phyloP scores from a whole-genome alignment of 2,888 invertebrate genomes.

The Abrostola tripartita region DNA sequence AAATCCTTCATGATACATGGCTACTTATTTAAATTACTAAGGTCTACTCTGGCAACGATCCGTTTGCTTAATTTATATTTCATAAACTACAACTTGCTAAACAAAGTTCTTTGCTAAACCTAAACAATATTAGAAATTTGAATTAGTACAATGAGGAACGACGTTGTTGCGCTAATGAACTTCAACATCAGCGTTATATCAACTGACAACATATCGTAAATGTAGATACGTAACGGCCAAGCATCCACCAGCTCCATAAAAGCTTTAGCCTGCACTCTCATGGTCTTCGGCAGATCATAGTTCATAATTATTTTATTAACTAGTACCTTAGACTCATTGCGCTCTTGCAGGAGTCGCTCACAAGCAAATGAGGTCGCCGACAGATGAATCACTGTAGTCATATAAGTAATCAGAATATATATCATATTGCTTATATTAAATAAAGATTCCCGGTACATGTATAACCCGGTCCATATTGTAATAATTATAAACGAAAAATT shows the following conservation, averaged over 20 bases:
- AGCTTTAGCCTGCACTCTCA: conserved; percentile 72
- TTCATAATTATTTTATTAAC: conserved; percentile 75
- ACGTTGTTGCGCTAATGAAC: conserved; percentile 75
- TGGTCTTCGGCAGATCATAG: conserved; percentile 68
- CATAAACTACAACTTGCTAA: not conserved
- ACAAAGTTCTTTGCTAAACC: conserved; percentile 10
- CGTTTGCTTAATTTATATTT: too few species aligned
- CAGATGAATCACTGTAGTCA: conserved; percentile 59
- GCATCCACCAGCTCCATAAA: conserved; percentile 73
- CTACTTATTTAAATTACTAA: too few species aligned
- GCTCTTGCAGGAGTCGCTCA: conserved; percentile 64
- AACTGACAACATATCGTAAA: conserved; percentile 76
- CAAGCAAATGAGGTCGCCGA: conserved; percentile 65
- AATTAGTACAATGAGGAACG: conserved; percentile 76
- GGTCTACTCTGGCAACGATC: too few species aligned
- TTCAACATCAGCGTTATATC: conserved; percentile 76
- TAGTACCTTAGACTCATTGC: conserved; percentile 66
- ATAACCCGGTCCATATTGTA: conserved; percentile 68
- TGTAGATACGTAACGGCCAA: conserved; percentile 67
- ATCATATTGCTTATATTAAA: conserved; percentile 42
- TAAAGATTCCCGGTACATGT: conserved; percentile 57
- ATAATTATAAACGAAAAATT: conserved; percentile 69
- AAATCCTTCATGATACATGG: too few species aligned
- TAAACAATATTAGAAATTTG: conserved; percentile 71
- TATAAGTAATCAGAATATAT: conserved; percentile 63